Evolutionary conservation across 2,888 invertebrate genomes (phyloP).

Genomic region (Pachymerium ferrugineum): DNA sequence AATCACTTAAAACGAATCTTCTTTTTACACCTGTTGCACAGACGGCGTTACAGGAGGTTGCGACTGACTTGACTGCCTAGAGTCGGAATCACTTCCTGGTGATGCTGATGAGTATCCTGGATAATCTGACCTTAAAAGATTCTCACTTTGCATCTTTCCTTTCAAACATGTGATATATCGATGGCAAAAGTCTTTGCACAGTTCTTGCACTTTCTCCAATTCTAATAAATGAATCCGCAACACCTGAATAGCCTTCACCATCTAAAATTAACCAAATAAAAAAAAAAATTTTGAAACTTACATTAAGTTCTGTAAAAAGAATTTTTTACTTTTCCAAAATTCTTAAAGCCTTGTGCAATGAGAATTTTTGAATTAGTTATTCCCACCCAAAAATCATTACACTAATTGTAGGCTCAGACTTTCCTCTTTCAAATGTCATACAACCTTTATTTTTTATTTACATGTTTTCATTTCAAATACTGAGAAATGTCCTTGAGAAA

Average conservation of each 20-base stretch:
- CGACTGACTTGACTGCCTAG: slow-evolving; percentile 35
- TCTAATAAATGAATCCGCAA: slow-evolving; percentile 85
- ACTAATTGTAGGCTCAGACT: too few relatives aligned
- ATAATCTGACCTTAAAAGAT: slow-evolving; percentile 73
- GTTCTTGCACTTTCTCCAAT: slow-evolving; percentile 87
- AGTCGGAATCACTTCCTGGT: slow-evolving; percentile 37
- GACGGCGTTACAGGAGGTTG: slow-evolving; percentile 30
- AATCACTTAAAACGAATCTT: neutral
- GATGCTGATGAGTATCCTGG: slow-evolving; percentile 37
- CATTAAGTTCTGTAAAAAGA: neutral
- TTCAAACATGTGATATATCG: slow-evolving; percentile 83
- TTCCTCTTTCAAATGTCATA: too few relatives aligned
- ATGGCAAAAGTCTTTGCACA: slow-evolving; percentile 91
- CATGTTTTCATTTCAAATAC: too few relatives aligned
- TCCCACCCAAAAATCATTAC: too few relatives aligned
- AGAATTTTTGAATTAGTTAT: too few relatives aligned
- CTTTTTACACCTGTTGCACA: slow-evolving; percentile 31
- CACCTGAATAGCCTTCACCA: slow-evolving; percentile 84
- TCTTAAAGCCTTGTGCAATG: too few relatives aligned
- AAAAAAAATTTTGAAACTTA: slow-evolving; percentile 23
- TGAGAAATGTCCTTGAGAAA: neutral
- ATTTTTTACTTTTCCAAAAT: neutral
- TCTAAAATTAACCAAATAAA: slow-evolving; percentile 53
- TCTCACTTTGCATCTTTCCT: slow-evolving; percentile 82
- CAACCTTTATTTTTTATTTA: too few relatives aligned